Percentiles rank a stretch among this genome's conserved stretches.
phyloP scores from a whole-genome alignment of 1,140 invertebrate species.

The Pomacea maculata region DNA sequence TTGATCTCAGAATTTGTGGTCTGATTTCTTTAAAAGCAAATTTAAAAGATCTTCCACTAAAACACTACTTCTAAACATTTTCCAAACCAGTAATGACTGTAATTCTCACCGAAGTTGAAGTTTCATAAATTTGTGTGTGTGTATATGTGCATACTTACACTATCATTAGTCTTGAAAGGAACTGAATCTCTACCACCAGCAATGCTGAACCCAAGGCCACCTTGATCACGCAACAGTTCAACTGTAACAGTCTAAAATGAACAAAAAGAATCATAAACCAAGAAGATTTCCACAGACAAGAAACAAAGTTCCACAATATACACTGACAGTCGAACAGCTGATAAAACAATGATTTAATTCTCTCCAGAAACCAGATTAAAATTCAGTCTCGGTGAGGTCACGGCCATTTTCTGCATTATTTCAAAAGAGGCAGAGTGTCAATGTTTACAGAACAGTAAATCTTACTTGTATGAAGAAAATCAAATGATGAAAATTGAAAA shows the following conservation, averaged over 20 bases:
- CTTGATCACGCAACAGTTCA: constrained; percentile 88
- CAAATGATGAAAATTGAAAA: neutral
- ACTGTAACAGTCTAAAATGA: constrained; percentile 78
- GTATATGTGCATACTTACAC: constrained; percentile 43
- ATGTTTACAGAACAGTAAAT: too few relatives aligned
- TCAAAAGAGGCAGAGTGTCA: too few relatives aligned
- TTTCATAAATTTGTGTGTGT: neutral
- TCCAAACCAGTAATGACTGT: neutral
- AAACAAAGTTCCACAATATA: neutral
- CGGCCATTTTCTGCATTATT: too few relatives aligned
- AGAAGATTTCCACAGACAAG: neutral
- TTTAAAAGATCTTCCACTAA: too few relatives aligned
- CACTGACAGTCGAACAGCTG: too few relatives aligned
- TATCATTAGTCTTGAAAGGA: constrained; percentile 75
- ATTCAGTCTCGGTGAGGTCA: too few relatives aligned
- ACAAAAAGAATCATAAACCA: neutral
- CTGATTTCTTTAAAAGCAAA: too few relatives aligned
- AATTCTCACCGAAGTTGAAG: neutral
- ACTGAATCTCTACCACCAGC: constrained; percentile 91
- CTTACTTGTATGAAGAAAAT: too few relatives aligned
- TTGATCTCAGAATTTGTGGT: too few relatives aligned
- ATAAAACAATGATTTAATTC: too few relatives aligned
- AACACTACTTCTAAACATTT: neutral
- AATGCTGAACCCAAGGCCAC: constrained; percentile 93
- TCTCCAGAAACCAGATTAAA: too few relatives aligned